Evolutionary conservation across 2,888 invertebrate species (phyloP), one percentile per base, ranked within the genome.

Genomic region (Onchidella celtica): DNA sequence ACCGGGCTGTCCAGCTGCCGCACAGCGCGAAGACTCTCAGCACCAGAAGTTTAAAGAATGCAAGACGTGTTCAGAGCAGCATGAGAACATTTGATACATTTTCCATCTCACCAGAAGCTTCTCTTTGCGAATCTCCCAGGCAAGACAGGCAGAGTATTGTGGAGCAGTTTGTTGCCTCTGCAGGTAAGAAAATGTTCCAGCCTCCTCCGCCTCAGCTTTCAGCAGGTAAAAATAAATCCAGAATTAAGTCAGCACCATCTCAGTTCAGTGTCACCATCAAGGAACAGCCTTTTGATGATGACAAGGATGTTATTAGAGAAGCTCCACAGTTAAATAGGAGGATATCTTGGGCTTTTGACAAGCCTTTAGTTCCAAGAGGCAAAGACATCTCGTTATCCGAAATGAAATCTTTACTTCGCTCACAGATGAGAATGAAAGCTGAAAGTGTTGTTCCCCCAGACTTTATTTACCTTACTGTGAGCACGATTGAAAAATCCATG

Each of bases 331-430:
- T 89, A 2, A 85, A 85, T 40, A 83, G 90, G 38, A 84, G 93
- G 79, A 89, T 91, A 1, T 92, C 92, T 6, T 93, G 93, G 93
- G 92, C 92, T 3, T 93, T 92, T 87, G 91, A 93, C 76, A 88
- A 88, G 72, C 90, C 91, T 0, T 63, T 88, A 27, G 79, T 90
- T 55, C 88, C 90, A 40, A 87, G 86, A 40, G 83, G 87, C 24
- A 90, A 88, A 69, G 89, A 89, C 32, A 87, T 92, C 63, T 86
- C 88, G 11, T 85, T 93, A 72, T 88, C 90, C 6, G 92, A 93
- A 78, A 92, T 91, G 29, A 93, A 92, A 82, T 83, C 91, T 6
- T 84, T 92, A 74, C 87, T 93, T 32, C 83, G 91, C 27, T 92
- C 92, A 34, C 93, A 93, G 85, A 92, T 93, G 69, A 82, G 92